Conservation (phyloP, 1,140 invertebrate species). For the Prorops nasuta region DNA sequence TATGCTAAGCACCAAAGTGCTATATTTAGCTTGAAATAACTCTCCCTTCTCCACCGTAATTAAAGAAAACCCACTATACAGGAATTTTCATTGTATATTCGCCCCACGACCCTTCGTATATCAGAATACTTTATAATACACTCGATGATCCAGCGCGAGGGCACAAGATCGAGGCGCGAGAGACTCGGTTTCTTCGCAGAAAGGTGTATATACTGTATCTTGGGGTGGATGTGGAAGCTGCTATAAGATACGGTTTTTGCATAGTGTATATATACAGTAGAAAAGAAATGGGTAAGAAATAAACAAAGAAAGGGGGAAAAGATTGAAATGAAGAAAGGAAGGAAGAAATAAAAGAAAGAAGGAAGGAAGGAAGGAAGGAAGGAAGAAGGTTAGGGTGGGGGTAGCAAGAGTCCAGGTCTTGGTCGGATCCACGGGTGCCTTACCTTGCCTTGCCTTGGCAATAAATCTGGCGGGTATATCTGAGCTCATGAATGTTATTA, state of each 20-base stretch:
- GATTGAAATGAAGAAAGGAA: neutral
- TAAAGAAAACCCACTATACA: neutral
- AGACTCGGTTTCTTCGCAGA: too few species aligned
- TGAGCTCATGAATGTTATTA: conserved; percentile 60
- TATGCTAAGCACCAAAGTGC: neutral
- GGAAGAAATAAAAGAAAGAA: conserved; percentile 1
- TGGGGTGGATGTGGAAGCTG: conserved; percentile 13
- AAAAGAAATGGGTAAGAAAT: neutral
- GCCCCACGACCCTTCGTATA: neutral
- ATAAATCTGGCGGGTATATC: conserved; percentile 57
- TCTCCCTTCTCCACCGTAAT: neutral
- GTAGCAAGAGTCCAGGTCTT: conserved; percentile 36
- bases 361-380: conserved; percentile 2
- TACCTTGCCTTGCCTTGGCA: conserved; percentile 27
- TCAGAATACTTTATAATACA: neutral
- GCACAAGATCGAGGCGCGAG: neutral
- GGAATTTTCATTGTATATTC: neutral
- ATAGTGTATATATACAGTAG: conserved; percentile 17
- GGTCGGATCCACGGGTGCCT: conserved; percentile 46
- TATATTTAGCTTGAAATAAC: too few species aligned
- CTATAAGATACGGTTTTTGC: conserved; percentile 17
- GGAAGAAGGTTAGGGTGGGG: conserved; percentile 15
- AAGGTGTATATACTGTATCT: too few species aligned
- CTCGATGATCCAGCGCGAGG: neutral
- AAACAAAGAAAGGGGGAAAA: neutral